Percentiles rank a stretch among this genome's conserved stretches.
These are phyloP conservation scores for Drosophila anomelani DNA, from an alignment of 2,888 invertebrate genomes.

Conservation along the genomic window DNA sequence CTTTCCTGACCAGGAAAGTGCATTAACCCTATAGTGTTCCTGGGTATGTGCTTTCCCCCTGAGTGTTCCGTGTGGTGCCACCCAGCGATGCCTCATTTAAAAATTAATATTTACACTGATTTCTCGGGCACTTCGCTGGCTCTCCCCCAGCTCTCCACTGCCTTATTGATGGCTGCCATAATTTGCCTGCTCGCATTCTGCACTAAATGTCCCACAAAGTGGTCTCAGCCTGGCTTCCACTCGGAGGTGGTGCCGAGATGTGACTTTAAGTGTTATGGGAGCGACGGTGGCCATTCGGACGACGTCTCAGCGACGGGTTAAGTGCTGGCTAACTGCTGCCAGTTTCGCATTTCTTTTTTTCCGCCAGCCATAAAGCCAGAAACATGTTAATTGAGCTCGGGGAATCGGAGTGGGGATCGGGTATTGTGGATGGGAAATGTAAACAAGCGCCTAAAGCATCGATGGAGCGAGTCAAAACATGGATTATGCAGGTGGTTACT, in stretches of 20 bases:
- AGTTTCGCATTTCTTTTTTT: conserved; percentile 44
- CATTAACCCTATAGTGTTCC: conserved; percentile 7
- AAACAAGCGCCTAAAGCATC: conserved; percentile 25
- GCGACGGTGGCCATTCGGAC: conserved; percentile 39
- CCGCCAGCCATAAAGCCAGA: conserved; percentile 56
- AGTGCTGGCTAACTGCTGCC: conserved; percentile 50
- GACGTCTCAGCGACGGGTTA: conserved; percentile 40
- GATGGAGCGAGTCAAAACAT: conserved; percentile 40
- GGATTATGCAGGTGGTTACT: conserved; percentile 33
- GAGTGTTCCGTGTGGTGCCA: conserved; percentile 10
- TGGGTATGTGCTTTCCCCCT: not conserved
- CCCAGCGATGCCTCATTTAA: conserved; percentile 41
- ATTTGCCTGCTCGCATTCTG: conserved; percentile 74
- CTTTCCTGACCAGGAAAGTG: not conserved
- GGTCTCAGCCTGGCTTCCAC: conserved; percentile 42
- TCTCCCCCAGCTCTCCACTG: not conserved
- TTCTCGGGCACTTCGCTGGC: conserved; percentile 28
- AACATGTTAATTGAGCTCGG: conserved; percentile 70
- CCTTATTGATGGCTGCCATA: conserved; percentile 61
- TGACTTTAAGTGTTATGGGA: conserved; percentile 69
- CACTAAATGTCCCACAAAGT: conserved; percentile 72
- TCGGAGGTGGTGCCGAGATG: conserved; percentile 42
- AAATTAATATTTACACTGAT: conserved; percentile 63
- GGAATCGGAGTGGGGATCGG: conserved; percentile 40
- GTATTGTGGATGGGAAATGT: conserved; percentile 3